Percentiles rank a stretch among this genome's conserved stretches.
Conservation (phyloP, 2,888 invertebrate species). For the Harmothoe impar region DNA sequence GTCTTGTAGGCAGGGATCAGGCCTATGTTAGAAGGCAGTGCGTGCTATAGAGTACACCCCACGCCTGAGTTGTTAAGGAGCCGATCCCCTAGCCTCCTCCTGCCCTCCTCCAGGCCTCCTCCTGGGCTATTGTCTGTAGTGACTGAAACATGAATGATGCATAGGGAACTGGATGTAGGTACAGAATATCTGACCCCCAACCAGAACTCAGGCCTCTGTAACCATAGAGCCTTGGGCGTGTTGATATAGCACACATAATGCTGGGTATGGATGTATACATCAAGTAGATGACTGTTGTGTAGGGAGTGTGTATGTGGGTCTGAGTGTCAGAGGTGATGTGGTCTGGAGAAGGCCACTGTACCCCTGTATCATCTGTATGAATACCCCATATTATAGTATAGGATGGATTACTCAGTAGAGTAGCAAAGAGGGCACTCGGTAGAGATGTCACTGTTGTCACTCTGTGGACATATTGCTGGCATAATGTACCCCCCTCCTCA, state of each 20-base stretch:
- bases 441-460: conserved; percentile 13
- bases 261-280: no score
- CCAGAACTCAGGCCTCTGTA: neutral
- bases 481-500: neutral
- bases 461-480: conserved; percentile 24
- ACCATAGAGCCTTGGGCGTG: neutral
- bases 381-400: no score
- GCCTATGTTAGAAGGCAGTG: neutral
- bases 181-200: conserved; percentile 13
- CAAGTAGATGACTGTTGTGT: no score
- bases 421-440: neutral
- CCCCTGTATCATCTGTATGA: no score
- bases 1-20: no score
- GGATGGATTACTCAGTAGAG: no score
- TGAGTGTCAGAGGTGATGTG: no score
- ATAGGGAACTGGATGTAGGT: neutral
- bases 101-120: neutral
- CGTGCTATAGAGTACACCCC: conserved; percentile 7
- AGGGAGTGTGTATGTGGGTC: no score
- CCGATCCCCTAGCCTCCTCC: neutral
- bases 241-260: no score
- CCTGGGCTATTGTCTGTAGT: conserved; percentile 5
- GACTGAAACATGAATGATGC: conserved; percentile 24
- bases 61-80: neutral
- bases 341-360: no score